phyloP scores from a whole-genome alignment of 2,113 vertebrate genomes.

The Myrmophylax atrothorax region DNA sequence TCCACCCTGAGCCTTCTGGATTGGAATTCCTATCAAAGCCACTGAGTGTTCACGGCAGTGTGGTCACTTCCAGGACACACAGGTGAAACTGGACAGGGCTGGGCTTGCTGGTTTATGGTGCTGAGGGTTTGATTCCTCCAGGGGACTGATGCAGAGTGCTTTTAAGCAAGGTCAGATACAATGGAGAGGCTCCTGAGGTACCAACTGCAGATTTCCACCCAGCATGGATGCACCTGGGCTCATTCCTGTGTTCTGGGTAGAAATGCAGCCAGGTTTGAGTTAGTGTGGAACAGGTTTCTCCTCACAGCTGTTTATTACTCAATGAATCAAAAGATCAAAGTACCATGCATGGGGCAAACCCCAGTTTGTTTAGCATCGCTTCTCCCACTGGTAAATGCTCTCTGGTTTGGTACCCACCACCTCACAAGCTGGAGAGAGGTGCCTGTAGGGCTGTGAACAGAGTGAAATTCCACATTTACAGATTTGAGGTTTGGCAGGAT shows the following conservation, averaged over 20 bases:
- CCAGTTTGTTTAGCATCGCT: neutral
- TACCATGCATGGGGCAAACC: neutral
- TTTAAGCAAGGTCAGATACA: neutral
- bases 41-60: fast-evolving
- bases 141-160: neutral
- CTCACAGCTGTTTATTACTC: neutral
- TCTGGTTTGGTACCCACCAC: neutral
- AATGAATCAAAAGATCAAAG: neutral
- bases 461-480: neutral
- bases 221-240: neutral
- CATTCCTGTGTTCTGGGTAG: neutral
- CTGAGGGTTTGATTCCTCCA: neutral
- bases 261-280: neutral
- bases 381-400: neutral
- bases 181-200: neutral
- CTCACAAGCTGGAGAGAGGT: neutral
- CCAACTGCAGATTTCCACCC: neutral
- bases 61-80: neutral
- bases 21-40: neutral
- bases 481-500: neutral
- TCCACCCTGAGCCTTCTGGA: neutral
- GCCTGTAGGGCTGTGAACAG: neutral
- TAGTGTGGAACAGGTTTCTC: neutral
- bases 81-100: neutral
- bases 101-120: neutral